Evolutionary conservation across 2,797 vertebrate genomes (phyloP).

Genomic region (Myotis pilosus): DNA sequence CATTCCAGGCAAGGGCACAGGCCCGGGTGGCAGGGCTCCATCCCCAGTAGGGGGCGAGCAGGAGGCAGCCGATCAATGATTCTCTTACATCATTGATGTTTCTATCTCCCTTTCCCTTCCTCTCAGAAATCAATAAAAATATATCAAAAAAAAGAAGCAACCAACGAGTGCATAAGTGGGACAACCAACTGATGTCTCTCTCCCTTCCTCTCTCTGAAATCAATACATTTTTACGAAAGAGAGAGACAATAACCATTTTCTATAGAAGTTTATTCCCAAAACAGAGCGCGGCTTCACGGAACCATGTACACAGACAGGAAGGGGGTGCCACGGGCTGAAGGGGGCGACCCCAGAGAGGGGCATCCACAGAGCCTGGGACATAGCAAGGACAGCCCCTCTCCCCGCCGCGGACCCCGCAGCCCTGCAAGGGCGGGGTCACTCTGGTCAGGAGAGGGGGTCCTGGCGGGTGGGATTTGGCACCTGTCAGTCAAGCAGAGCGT

Average conservation of each 20-base stretch:
- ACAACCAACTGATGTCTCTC: not conserved
- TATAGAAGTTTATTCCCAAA: slow-evolving; percentile 88
- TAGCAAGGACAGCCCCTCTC: slow-evolving; percentile 62
- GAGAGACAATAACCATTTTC: slow-evolving; percentile 72
- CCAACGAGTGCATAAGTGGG: not conserved
- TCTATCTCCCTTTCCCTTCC: no score
- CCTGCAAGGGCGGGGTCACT: slow-evolving; percentile 25
- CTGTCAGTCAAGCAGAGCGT: slow-evolving; percentile 49
- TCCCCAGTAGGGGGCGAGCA: no score
- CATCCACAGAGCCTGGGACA: slow-evolving; percentile 78
- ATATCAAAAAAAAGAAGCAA: not conserved
- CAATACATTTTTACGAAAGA: not conserved
- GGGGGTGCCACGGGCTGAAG: slow-evolving; percentile 55
- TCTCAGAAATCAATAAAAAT: no score
- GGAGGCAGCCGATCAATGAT: no score
- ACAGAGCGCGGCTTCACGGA: slow-evolving; percentile 83
- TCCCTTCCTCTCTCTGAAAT: not conserved
- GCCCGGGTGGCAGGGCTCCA: no score
- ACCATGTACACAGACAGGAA: slow-evolving; percentile 84
- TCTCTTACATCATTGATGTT: no score
- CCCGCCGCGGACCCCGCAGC: not conserved
- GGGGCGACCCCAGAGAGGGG: slow-evolving; percentile 65
- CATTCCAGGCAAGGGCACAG: accelerated
- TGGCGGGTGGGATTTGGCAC: slow-evolving; percentile 71
- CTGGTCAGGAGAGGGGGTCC: slow-evolving; percentile 38